Evolutionary conservation across 2,113 vertebrate genomes (phyloP).

Genomic region (Cercocebus atys): DNA sequence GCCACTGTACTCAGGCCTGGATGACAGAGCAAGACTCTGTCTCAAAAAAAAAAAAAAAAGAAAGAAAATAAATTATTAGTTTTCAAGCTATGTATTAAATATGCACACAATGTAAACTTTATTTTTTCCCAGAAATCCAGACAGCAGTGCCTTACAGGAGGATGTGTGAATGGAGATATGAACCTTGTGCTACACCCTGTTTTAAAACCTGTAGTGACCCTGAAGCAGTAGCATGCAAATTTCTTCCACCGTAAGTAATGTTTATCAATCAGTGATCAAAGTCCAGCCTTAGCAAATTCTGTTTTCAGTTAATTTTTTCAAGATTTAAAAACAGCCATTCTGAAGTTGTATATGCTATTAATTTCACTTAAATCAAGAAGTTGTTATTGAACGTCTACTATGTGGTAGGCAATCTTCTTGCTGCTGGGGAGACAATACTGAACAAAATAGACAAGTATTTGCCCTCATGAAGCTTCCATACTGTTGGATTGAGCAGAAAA

Average conservation of each 20-base stretch:
- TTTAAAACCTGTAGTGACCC: conserved; percentile 94
- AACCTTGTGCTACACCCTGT: conserved; percentile 93
- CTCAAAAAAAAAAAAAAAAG: too few species aligned
- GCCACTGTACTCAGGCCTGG: too few species aligned
- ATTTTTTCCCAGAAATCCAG: conserved; percentile 88
- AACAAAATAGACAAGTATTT: not conserved
- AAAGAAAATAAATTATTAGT: too few species aligned
- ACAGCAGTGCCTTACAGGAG: conserved; percentile 94
- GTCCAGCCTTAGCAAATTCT: not conserved
- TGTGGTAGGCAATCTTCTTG: not conserved
- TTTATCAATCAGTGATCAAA: not conserved
- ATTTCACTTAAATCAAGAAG: not conserved
- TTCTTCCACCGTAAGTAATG: conserved; percentile 94
- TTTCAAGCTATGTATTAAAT: not conserved
- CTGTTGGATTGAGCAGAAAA: not conserved
- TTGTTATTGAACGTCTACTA: not conserved
- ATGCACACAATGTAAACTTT: not conserved
- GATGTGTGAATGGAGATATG: conserved; percentile 98
- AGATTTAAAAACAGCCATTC: not conserved
- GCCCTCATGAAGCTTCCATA: not conserved
- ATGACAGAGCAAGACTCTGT: too few species aligned
- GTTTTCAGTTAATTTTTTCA: not conserved
- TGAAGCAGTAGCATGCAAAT: conserved; percentile 91
- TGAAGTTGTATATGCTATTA: not conserved
- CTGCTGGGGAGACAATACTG: not conserved